Conservation (phyloP, 2,888 invertebrate genomes). For the Tuta absoluta region DNA sequence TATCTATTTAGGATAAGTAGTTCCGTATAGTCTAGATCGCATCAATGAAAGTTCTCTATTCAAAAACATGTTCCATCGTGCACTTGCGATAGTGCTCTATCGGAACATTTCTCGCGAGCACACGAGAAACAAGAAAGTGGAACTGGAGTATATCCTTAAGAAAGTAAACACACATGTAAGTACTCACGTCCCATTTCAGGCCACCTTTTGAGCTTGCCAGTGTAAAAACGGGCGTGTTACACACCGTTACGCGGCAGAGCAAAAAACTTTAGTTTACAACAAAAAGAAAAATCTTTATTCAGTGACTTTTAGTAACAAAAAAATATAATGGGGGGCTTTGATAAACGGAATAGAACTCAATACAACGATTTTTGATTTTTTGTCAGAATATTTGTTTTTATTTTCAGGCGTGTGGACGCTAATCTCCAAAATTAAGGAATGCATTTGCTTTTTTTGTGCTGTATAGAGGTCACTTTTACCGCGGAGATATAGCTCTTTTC, state of each 20-base stretch:
- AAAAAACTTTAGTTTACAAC: not conserved
- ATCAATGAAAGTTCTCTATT: slow-evolving; percentile 12
- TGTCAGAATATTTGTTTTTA: too few relatives aligned
- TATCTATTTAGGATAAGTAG: not conserved
- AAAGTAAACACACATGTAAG: slow-evolving; percentile 48
- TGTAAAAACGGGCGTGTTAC: not conserved
- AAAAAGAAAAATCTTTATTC: too few relatives aligned
- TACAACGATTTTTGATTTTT: too few relatives aligned
- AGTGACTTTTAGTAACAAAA: too few relatives aligned
- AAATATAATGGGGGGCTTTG: too few relatives aligned
- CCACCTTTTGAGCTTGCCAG: slow-evolving; percentile 10
- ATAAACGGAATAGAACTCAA: too few relatives aligned
- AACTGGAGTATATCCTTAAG: slow-evolving; percentile 40
- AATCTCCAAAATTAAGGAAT: too few relatives aligned
- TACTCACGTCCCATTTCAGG: slow-evolving; percentile 46
- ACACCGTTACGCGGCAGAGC: not conserved
- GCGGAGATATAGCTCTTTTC: too few relatives aligned
- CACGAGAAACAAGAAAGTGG: slow-evolving; percentile 39
- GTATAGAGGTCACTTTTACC: too few relatives aligned
- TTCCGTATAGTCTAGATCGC: not conserved
- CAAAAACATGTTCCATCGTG: slow-evolving; percentile 13
- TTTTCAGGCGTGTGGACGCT: too few relatives aligned
- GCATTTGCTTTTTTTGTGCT: too few relatives aligned
- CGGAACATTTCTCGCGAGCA: slow-evolving; percentile 25
- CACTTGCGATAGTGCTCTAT: not conserved